A percentile compares a stretch with the other conserved stretches of the same genome.
These are phyloP conservation scores for Thermophis baileyi DNA, from an alignment of 2,113 vertebrate genomes.

Conservation along the genomic window DNA sequence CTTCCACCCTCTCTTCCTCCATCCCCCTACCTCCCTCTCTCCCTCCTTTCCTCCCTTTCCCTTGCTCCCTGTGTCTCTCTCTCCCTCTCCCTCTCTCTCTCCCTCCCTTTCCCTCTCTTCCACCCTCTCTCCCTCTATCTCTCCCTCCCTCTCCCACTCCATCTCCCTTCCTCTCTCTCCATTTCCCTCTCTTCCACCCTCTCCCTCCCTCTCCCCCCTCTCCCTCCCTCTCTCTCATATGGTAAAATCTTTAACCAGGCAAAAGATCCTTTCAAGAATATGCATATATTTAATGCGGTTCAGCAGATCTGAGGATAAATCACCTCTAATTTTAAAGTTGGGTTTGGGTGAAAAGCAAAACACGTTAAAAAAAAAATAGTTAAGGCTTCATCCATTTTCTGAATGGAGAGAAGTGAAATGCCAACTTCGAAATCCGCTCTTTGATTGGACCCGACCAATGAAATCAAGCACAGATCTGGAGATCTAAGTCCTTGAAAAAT, in stretches of 20 bases:
- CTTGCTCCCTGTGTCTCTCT: too few relatives aligned
- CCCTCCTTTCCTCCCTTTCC: too few relatives aligned
- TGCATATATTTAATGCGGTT: background rate
- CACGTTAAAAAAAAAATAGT: background rate
- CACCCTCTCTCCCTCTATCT: too few relatives aligned
- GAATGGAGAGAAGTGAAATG: background rate
- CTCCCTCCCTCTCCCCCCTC: too few relatives aligned
- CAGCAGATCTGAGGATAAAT: background rate
- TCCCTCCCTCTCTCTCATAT: background rate
- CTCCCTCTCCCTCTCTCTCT: too few relatives aligned
- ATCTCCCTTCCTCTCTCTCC: too few relatives aligned
- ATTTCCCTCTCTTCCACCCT: too few relatives aligned
- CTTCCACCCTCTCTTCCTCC: too few relatives aligned
- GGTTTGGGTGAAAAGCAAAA: background rate
- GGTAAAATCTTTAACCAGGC: slow-evolving; percentile 56
- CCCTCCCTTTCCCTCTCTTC: too few relatives aligned
- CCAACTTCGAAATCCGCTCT: background rate
- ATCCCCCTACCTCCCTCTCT: too few relatives aligned
- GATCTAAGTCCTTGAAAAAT: background rate
- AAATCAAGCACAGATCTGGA: background rate
- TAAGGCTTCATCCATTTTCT: background rate
- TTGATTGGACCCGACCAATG: background rate
- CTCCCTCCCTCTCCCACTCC: too few relatives aligned
- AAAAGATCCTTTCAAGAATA: background rate
- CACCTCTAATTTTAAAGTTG: background rate